Evolutionary conservation across 2,888 invertebrate genomes (phyloP).

Genomic region (Drosophila mimetica): DNA sequence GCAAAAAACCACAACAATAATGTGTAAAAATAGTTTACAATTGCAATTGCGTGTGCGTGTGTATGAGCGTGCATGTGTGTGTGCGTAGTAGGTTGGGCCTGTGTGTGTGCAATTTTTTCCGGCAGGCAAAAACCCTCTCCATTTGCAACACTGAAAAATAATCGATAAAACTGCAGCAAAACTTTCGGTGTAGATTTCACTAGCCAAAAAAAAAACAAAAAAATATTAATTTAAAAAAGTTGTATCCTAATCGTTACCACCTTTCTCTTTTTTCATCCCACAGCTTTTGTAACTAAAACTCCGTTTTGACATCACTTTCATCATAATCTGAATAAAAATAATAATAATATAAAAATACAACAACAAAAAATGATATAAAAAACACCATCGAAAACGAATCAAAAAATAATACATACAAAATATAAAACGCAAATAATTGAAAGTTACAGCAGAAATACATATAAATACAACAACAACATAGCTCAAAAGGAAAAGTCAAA

Average conservation of each 20-base stretch:
- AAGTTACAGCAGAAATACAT: slow-evolving; percentile 80
- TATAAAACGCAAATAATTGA: slow-evolving; percentile 71
- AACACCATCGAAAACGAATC: slow-evolving; percentile 82
- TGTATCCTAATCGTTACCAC: slow-evolving; percentile 46
- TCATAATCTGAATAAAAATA: slow-evolving; percentile 83
- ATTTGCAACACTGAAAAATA: slow-evolving; percentile 78
- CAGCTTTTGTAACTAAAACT: slow-evolving; percentile 85
- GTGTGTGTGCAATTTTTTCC: slow-evolving; percentile 71
- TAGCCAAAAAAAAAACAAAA: slow-evolving; percentile 25
- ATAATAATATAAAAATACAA: slow-evolving; percentile 64
- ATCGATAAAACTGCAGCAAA: slow-evolving; percentile 74
- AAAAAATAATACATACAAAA: slow-evolving; percentile 68
- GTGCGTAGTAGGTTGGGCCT: slow-evolving; percentile 24
- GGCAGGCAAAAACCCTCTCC: slow-evolving; percentile 57
- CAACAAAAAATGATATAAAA: slow-evolving; percentile 53
- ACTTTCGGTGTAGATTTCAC: slow-evolving; percentile 71
- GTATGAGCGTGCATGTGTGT: slow-evolving; percentile 24
- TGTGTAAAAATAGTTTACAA: slow-evolving; percentile 70
- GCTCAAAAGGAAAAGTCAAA: slow-evolving; percentile 70
- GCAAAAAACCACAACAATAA: slow-evolving; percentile 65
- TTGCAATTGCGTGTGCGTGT: slow-evolving; percentile 48
- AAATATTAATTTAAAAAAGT: not conserved
- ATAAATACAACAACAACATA: slow-evolving; percentile 67
- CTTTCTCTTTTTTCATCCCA: slow-evolving; percentile 55
- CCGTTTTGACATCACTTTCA: slow-evolving; percentile 85